phyloP scores from a whole-genome alignment of 2,797 vertebrate species.

The Sciurus vulgaris region DNA sequence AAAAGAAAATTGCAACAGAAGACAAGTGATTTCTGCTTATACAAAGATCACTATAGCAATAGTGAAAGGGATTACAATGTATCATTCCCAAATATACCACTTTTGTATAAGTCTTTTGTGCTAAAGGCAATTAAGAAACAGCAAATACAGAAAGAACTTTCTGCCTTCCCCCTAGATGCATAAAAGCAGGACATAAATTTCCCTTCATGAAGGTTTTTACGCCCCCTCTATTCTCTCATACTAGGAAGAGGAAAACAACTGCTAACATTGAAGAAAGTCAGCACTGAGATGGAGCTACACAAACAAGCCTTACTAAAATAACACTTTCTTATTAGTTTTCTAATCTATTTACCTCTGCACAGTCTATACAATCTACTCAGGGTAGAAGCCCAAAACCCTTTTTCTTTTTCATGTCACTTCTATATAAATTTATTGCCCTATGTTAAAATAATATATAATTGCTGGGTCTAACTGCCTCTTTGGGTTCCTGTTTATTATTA shows the following conservation, averaged over 20 bases:
- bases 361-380: neutral
- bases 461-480: neutral
- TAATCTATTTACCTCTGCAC: neutral
- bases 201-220: neutral
- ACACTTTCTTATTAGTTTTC: neutral
- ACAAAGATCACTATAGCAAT: neutral
- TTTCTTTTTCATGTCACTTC: neutral
- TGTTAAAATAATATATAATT: neutral
- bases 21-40: neutral
- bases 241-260: neutral
- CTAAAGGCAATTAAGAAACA: neutral
- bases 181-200: neutral
- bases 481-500: neutral
- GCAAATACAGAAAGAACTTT: neutral
- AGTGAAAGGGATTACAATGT: neutral
- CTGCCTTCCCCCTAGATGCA: neutral
- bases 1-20: constrained; percentile 32
- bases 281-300: neutral
- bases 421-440: neutral
- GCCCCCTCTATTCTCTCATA: neutral
- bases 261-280: neutral
- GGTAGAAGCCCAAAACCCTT: neutral
- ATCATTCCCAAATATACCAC: neutral
- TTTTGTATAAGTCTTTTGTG: neutral
- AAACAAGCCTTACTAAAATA: neutral